Evolutionary conservation across 2,113 vertebrate species (phyloP), one percentile per base, ranked within the genome.

Genomic region (Leucosticte australis): DNA sequence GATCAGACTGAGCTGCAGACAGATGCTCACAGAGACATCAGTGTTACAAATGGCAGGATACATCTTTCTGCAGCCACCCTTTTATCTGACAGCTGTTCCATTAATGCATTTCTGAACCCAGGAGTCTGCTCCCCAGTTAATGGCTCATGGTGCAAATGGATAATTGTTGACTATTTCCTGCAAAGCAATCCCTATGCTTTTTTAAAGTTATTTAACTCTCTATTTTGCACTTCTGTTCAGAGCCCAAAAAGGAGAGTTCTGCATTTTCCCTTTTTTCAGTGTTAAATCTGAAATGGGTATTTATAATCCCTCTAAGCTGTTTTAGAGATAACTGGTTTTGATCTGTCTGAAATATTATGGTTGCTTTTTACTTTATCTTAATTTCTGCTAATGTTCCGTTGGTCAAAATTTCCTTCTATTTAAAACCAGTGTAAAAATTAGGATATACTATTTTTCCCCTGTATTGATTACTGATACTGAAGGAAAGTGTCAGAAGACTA

Each of bases 61-160:
- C 24, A n/a, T 39, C 76, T 87, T 92, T 92, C 69, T 92, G 68
- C 41, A 86, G 56, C 73, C 64, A 39, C 67, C 39, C 60, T 94
- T 30, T 95, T 56, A 80, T 74, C 73, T 87, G 92, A 76, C 95
- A 97, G 83, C 89, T 95, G 76, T 83, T 94, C 86, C 70, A 79
- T 94, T 93, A 96, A 81, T 3, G 11, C 84, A 11, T 77, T 57
- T 82, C 50, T 90, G 92, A 97, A 94, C 63, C 69, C 67, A n/a
- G 53, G 47, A 78, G 49, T 39, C 76, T 77, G 55, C 63, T 77
- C 50, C 39, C 67, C 73, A 79, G 56, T 80, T 92, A 95, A 92
- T 85, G 76, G 55, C 82, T 95, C 59, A 39, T 70, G 63, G 91
- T 89, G 67, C 79, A 83, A 71, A 77, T 13, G 79, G 15, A 27